Evolutionary conservation across 2,888 invertebrate species (phyloP).

Genomic region (Torymus aiolomorphi): DNA sequence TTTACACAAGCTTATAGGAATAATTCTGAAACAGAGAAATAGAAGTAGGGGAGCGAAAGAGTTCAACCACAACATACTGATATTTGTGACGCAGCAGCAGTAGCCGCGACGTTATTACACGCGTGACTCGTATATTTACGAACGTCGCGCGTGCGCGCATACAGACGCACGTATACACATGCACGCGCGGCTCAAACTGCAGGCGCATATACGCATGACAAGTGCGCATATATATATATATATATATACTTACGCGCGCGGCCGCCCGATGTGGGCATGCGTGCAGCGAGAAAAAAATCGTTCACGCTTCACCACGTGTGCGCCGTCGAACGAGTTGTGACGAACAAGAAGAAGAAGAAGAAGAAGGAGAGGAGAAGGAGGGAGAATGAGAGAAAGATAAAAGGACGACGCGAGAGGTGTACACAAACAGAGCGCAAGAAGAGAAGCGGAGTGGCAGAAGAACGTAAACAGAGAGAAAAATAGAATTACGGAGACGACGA

Average conservation of each 20-base stretch:
- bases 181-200: too few relatives aligned
- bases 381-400: slow-evolving; percentile 28
- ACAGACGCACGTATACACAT: too few relatives aligned
- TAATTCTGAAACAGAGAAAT: background rate
- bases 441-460: slow-evolving; percentile 9
- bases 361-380: slow-evolving; percentile 53
- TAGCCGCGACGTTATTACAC: slow-evolving; percentile 56
- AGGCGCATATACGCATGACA: too few relatives aligned
- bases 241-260: too few relatives aligned
- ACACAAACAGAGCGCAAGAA: slow-evolving; percentile 4
- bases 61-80: slow-evolving; percentile 67
- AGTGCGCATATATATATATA: too few relatives aligned
- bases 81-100: slow-evolving; percentile 62
- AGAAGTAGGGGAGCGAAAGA: slow-evolving; percentile 33
- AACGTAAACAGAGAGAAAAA: slow-evolving; percentile 33
- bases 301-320: slow-evolving; percentile 29
- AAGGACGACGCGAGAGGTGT: background rate
- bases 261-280: too few relatives aligned
- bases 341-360: slow-evolving; percentile 28
- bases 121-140: slow-evolving; percentile 74
- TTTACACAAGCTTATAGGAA: background rate
- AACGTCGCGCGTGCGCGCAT: slow-evolving; percentile 66
- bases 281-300: slow-evolving; percentile 17
- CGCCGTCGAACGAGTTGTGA: background rate
- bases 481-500: slow-evolving; percentile 13